Evolutionary conservation across 2,797 vertebrate genomes (phyloP).

Genomic region (Alauda arvensis): DNA sequence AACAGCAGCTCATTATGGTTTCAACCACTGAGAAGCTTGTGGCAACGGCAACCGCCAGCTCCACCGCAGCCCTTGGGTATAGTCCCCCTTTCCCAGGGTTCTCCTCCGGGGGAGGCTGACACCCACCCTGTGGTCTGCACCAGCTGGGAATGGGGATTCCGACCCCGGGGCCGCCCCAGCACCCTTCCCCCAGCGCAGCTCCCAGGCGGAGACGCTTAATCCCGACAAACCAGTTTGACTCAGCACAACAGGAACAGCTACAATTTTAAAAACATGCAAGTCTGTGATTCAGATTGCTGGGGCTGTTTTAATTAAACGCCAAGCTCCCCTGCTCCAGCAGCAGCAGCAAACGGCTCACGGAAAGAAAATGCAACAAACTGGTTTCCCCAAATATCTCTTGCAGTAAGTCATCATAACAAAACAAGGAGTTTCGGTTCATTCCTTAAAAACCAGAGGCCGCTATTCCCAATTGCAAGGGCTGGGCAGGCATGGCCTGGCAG

Average conservation of each 20-base stretch:
- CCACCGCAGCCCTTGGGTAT: not conserved
- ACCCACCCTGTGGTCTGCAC: not conserved
- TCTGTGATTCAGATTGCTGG: constrained; percentile 74
- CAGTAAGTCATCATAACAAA: constrained; percentile 45
- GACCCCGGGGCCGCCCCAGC: not conserved
- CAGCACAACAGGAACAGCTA: constrained; percentile 75
- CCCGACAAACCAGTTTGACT: constrained; percentile 81
- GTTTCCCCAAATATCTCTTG: constrained; percentile 58
- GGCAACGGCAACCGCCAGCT: not conserved
- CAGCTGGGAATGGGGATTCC: not conserved
- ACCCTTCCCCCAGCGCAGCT: constrained; percentile 39
- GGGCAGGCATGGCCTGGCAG: not conserved
- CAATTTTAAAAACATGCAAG: constrained; percentile 63
- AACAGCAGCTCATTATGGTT: not conserved
- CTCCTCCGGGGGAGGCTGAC: not conserved
- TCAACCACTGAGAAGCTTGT: not conserved
- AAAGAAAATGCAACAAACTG: constrained; percentile 62
- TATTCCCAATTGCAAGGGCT: not conserved
- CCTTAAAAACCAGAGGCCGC: constrained; percentile 46
- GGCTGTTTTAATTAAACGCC: constrained; percentile 74
- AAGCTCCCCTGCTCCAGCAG: constrained; percentile 46
- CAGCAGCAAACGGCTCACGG: constrained; percentile 42
- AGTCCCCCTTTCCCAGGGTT: not conserved
- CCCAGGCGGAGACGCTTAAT: constrained; percentile 63
- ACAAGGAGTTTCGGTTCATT: constrained; percentile 50